Evolutionary conservation across 2,888 invertebrate species (phyloP).

Genomic region (Therioaphis trifolii): DNA sequence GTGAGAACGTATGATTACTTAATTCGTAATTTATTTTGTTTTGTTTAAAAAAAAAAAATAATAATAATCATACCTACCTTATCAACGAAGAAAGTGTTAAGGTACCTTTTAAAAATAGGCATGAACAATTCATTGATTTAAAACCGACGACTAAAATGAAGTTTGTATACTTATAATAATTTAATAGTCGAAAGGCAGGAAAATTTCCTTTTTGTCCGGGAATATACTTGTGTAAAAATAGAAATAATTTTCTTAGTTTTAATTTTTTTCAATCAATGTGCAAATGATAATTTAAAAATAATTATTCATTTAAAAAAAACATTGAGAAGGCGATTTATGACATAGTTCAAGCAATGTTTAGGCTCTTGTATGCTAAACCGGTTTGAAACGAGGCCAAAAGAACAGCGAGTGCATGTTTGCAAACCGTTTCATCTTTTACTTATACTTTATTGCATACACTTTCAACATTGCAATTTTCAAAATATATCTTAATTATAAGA

Average conservation of each 20-base stretch:
- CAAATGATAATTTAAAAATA: conserved; percentile 12
- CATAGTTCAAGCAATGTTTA: conserved; percentile 8
- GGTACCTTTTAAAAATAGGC: too few relatives aligned
- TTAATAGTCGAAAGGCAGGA: too few relatives aligned
- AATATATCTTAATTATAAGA: too few relatives aligned
- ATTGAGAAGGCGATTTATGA: conserved; percentile 8
- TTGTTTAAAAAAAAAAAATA: too few relatives aligned
- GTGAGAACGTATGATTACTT: too few relatives aligned
- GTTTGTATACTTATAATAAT: neutral
- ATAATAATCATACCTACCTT: too few relatives aligned
- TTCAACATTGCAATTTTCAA: too few relatives aligned
- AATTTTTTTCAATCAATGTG: neutral
- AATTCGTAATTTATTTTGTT: too few relatives aligned
- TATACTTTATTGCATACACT: neutral
- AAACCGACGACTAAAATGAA: too few relatives aligned
- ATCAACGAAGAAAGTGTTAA: too few relatives aligned
- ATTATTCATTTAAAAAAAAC: neutral
- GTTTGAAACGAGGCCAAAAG: conserved; percentile 53
- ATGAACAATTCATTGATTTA: too few relatives aligned
- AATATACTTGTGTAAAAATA: neutral
- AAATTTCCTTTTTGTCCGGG: neutral
- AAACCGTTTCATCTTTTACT: conserved; percentile 26
- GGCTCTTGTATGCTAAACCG: conserved; percentile 7
- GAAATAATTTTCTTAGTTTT: neutral
- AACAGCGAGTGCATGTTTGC: conserved; percentile 7